Conservation (phyloP, 2,113 vertebrate genomes). For the Strigops habroptila region DNA sequence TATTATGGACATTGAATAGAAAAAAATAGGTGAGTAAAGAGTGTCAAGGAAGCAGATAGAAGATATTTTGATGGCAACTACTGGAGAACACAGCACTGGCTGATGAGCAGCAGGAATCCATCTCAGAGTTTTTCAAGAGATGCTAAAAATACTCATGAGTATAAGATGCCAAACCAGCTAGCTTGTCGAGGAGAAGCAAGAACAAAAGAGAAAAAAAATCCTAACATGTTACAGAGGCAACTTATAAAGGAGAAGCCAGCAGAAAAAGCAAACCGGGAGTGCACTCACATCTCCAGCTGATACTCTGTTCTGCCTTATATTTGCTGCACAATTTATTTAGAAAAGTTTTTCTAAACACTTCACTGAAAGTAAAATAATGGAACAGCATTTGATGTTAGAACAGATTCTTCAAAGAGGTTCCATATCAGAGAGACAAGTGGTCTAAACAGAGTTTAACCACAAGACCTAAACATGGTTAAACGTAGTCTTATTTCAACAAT, state of each 20-base stretch:
- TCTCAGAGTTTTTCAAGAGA: slow-evolving; percentile 36
- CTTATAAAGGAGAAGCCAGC: background rate
- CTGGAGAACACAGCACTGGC: background rate
- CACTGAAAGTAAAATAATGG: background rate
- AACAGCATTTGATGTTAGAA: background rate
- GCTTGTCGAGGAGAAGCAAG: background rate
- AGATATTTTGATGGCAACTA: background rate
- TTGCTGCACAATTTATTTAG: background rate
- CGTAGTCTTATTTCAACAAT: background rate
- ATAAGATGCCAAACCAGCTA: slow-evolving; percentile 19
- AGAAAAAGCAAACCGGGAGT: background rate
- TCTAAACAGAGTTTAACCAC: background rate
- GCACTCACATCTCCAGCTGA: background rate
- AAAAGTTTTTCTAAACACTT: background rate
- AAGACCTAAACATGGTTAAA: background rate
- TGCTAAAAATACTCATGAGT: slow-evolving; percentile 19
- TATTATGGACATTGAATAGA: background rate
- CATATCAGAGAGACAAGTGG: background rate
- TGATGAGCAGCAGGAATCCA: slow-evolving; percentile 21
- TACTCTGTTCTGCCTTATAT: background rate
- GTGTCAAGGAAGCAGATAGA: background rate
- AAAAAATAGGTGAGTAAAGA: background rate
- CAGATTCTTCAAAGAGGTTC: background rate
- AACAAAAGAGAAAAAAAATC: slow-evolving; percentile 15
- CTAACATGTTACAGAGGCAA: background rate